A percentile compares a stretch with the other conserved stretches of the same genome.
Conservation (phyloP, 2,113 vertebrate species). For the Scalopus aquaticus region DNA sequence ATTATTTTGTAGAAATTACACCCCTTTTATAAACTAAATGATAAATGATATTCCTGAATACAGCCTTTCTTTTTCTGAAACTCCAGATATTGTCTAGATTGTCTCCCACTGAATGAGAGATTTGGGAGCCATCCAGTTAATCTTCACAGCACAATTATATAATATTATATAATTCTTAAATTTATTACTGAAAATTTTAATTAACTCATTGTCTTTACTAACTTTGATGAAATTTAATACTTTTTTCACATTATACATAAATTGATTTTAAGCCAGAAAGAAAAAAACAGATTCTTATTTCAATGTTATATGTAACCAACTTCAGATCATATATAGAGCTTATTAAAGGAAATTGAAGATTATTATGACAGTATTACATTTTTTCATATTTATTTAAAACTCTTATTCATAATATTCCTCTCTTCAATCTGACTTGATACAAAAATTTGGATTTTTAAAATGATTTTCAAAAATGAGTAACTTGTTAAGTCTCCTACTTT, state of each 20-base stretch:
- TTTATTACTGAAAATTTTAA: not conserved
- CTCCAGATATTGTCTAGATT: not conserved
- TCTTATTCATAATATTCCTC: not conserved
- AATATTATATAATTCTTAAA: not conserved
- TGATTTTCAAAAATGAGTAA: constrained; percentile 1
- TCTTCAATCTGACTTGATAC: not conserved
- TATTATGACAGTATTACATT: not conserved
- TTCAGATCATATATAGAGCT: not conserved
- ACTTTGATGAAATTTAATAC: not conserved
- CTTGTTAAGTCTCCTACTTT: constrained; percentile 43
- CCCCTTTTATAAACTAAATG: not conserved
- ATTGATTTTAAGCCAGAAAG: not conserved
- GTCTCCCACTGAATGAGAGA: not conserved
- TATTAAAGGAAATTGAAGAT: not conserved
- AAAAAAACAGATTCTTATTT: not conserved
- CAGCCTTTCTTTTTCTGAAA: not conserved
- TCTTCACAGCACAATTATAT: not conserved
- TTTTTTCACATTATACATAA: not conserved
- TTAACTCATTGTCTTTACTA: not conserved
- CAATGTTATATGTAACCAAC: not conserved
- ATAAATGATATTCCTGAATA: not conserved
- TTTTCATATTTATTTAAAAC: not conserved
- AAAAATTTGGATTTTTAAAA: not conserved
- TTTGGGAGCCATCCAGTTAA: not conserved
- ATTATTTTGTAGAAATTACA: not conserved